Evolutionary conservation across 2,113 vertebrate genomes (phyloP).

Genomic region (Petaurus breviceps): DNA sequence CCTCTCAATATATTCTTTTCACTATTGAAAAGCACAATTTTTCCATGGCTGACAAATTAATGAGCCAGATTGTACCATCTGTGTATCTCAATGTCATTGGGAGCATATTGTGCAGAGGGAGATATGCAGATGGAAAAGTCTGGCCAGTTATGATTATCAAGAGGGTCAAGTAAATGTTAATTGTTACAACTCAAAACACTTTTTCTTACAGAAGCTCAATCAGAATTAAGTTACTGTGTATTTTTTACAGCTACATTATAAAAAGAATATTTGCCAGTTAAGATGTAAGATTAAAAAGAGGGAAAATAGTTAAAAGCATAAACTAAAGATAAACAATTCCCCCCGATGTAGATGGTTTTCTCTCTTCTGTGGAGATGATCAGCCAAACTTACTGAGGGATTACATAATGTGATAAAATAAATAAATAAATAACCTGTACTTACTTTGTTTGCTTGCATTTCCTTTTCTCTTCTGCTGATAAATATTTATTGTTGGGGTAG

Average conservation of each 20-base stretch:
- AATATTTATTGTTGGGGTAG: too few species aligned
- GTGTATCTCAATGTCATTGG: neutral
- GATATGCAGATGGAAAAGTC: neutral
- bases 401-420: neutral
- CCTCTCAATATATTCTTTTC: neutral
- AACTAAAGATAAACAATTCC: neutral
- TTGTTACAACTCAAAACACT: neutral
- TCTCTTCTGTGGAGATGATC: neutral
- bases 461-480: neutral
- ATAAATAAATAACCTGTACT: too few species aligned
- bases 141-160: neutral
- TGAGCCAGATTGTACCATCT: neutral
- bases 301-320: neutral
- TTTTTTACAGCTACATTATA: neutral
- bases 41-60: neutral
- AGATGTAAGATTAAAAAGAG: neutral
- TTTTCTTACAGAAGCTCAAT: neutral
- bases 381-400: neutral
- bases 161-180: neutral
- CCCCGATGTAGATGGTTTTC: neutral
- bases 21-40: neutral
- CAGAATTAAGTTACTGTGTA: neutral
- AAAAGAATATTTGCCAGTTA: neutral
- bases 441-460: neutral
- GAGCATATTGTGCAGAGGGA: neutral